A percentile compares a stretch with the other conserved stretches of the same genome.
These are phyloP conservation scores for Meta bourneti DNA, from an alignment of 2,888 invertebrate species.

Conservation along the genomic window DNA sequence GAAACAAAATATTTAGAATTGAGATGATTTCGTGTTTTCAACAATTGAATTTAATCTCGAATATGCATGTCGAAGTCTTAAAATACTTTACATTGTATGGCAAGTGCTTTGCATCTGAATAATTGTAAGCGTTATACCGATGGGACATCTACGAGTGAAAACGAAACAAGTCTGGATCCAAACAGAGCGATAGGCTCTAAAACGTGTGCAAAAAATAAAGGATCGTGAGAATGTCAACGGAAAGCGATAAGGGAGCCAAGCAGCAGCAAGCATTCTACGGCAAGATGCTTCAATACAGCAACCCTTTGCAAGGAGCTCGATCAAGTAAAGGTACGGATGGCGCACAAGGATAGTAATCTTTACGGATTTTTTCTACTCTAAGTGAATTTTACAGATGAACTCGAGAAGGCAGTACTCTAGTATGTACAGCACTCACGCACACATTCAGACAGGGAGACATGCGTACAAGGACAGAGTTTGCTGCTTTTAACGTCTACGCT, in stretches of 20 bases:
- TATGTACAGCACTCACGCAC: constrained; percentile 49
- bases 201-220: not conserved
- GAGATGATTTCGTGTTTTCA: too few species aligned
- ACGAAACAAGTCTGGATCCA: not conserved
- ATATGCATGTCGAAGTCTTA: too few species aligned
- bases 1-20: too few species aligned
- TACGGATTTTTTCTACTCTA: constrained; percentile 49
- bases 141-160: not conserved
- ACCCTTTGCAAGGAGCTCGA: constrained; percentile 51
- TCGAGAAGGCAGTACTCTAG: constrained; percentile 47
- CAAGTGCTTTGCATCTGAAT: not conserved
- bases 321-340: constrained; percentile 72
- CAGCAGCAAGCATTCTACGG: constrained; percentile 50
- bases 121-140: not conserved
- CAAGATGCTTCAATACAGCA: constrained; percentile 32
- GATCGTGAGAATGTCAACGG: not conserved
- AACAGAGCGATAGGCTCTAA: not conserved
- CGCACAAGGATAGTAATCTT: constrained; percentile 51
- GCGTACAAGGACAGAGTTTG: constrained; percentile 61
- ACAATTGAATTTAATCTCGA: too few species aligned
- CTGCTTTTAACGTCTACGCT: constrained; percentile 68
- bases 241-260: constrained; percentile 28
- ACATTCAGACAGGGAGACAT: constrained; percentile 16
- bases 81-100: not conserved
- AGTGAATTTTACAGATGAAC: constrained; percentile 56